phyloP scores from a whole-genome alignment of 2,113 vertebrate genomes.

The Oplegnathus fasciatus region DNA sequence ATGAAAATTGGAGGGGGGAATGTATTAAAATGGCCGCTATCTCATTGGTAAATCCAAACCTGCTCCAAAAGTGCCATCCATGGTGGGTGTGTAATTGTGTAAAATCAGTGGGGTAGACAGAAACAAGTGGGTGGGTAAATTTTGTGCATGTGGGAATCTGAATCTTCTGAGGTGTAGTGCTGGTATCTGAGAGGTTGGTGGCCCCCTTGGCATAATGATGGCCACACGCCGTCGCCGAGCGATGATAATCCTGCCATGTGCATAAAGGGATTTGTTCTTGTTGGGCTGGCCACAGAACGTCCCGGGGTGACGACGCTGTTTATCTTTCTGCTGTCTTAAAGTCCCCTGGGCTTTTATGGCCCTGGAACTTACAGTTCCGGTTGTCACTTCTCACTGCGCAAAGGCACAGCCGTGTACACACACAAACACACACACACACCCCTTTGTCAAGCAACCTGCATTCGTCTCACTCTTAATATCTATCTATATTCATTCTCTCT shows the following conservation, averaged over 20 bases:
- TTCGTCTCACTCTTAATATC: constrained; percentile 41
- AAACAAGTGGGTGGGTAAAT: constrained; percentile 56
- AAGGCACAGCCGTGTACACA: constrained; percentile 18
- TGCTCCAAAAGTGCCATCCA: constrained; percentile 37
- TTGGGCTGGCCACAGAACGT: constrained; percentile 69
- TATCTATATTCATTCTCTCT: constrained; percentile 2
- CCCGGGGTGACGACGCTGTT: constrained; percentile 77
- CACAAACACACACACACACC: neutral
- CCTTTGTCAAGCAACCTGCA: constrained; percentile 22
- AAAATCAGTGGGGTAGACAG: constrained; percentile 63
- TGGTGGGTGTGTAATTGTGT: constrained; percentile 63
- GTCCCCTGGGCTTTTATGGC: constrained; percentile 71
- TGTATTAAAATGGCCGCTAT: constrained; percentile 63
- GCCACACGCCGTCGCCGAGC: constrained; percentile 54
- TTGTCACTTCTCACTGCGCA: constrained; percentile 49
- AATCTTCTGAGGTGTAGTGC: constrained; percentile 29
- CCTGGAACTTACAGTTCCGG: constrained; percentile 72
- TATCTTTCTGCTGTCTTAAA: constrained; percentile 79
- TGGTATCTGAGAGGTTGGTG: constrained; percentile 62
- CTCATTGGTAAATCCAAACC: constrained; percentile 53
- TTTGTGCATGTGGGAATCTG: constrained; percentile 43
- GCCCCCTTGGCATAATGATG: constrained; percentile 59
- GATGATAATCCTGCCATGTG: constrained; percentile 76
- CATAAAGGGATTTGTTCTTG: constrained; percentile 81
- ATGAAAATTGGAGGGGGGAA: constrained; percentile 47